Evolutionary conservation across 2,113 vertebrate genomes (phyloP).

Genomic region (Bolborhynchus lineola): DNA sequence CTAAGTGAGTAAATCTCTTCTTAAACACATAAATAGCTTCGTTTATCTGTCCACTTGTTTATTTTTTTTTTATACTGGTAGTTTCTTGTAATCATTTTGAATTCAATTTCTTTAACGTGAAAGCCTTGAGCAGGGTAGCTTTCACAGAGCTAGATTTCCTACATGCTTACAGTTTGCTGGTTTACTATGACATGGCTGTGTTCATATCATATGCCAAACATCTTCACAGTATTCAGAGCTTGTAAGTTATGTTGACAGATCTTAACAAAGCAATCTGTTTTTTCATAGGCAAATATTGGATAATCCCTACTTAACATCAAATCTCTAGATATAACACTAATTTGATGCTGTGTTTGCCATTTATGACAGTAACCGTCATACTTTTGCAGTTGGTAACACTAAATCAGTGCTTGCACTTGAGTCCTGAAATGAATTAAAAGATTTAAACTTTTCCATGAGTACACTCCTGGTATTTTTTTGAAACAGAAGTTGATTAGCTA

Average conservation of each 20-base stretch:
- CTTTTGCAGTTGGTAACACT: not conserved
- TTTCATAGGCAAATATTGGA: not conserved
- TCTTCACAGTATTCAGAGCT: not conserved
- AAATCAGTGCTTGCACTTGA: not conserved
- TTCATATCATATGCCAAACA: not conserved
- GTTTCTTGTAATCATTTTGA: not conserved
- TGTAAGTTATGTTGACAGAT: not conserved
- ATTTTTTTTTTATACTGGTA: not conserved
- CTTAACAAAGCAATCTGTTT: not conserved
- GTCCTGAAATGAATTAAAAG: not conserved
- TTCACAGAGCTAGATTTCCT: not conserved
- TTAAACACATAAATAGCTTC: not conserved
- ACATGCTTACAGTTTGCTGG: not conserved
- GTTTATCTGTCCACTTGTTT: not conserved
- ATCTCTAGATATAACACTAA: not conserved
- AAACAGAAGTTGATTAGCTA: not conserved
- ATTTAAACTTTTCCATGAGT: not conserved
- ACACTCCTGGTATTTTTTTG: not conserved
- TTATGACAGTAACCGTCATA: not conserved
- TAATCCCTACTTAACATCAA: not conserved
- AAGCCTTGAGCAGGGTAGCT: not conserved
- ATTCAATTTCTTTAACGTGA: not conserved
- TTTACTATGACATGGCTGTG: not conserved
- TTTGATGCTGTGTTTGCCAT: not conserved
- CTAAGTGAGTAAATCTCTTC: constrained; percentile 83